Conservation (phyloP, 2,113 vertebrate genomes). For the Lipophrys pholis region DNA sequence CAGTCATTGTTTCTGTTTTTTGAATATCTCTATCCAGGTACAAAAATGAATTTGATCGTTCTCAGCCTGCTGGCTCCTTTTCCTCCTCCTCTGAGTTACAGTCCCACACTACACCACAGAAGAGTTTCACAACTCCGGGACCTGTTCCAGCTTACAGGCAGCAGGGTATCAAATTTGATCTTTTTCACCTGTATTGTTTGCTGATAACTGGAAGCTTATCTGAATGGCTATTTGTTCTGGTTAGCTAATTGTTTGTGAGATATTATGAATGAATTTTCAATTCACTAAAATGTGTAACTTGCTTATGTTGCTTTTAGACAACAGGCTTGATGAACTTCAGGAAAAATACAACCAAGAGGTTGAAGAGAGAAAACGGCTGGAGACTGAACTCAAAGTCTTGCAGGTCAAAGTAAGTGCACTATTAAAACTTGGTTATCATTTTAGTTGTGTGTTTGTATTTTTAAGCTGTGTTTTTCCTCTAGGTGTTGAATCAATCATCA, state of each 20-base stretch:
- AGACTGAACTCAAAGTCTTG: constrained; percentile 86
- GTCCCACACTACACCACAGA: constrained; percentile 84
- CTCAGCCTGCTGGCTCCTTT: constrained; percentile 73
- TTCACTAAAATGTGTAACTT: constrained; percentile 8
- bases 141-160: constrained; percentile 78
- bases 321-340: constrained; percentile 87
- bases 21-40: constrained; percentile 78
- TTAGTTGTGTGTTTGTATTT: background rate
- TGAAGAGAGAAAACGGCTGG: constrained; percentile 89
- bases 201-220: background rate
- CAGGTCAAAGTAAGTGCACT: constrained; percentile 86
- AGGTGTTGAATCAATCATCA: constrained; percentile 79
- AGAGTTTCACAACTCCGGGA: constrained; percentile 74
- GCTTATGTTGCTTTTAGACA: constrained; percentile 76
- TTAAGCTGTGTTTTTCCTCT: constrained; percentile 19
- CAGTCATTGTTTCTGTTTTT: constrained; percentile 30
- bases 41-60: constrained; percentile 90
- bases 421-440: background rate
- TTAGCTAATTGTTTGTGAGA: too few species aligned
- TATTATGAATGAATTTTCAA: background rate
- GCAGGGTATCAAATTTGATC: constrained; percentile 78
- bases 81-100: constrained; percentile 79
- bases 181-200: background rate
- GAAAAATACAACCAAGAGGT: constrained; percentile 90
- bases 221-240: too few species aligned